These are phyloP conservation scores for Sympetrum striolatum DNA, from an alignment of 2,888 invertebrate species.

Conservation along the genomic window DNA sequence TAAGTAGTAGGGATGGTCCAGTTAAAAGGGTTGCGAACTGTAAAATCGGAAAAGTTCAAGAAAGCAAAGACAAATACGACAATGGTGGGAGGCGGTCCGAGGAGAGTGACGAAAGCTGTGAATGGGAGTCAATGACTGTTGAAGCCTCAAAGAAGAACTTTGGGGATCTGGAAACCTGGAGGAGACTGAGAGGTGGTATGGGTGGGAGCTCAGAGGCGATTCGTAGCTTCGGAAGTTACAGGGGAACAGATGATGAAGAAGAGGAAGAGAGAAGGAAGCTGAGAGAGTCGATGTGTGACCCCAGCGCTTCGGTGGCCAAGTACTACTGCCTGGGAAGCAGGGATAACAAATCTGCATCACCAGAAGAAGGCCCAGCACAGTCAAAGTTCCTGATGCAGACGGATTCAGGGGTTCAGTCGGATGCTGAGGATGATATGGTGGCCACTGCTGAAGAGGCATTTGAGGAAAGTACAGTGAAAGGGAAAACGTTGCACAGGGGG, in stretches of 20 bases:
- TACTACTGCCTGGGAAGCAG: constrained; percentile 47
- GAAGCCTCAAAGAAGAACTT: constrained; percentile 3
- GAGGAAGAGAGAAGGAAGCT: background rate
- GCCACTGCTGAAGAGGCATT: background rate
- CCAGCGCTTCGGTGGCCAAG: constrained; percentile 47
- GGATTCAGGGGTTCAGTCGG: constrained; percentile 20
- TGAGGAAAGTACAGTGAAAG: background rate
- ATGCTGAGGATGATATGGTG: constrained; percentile 1
- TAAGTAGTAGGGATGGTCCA: constrained; percentile 47
- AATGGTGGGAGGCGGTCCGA: constrained; percentile 53
- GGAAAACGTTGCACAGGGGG: background rate
- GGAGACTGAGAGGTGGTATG: background rate
- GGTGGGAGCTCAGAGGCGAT: constrained; percentile 2
- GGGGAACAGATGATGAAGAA: constrained; percentile 13
- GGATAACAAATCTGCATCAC: background rate
- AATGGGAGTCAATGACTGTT: constrained; percentile 24
- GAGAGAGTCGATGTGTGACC: constrained; percentile 47
- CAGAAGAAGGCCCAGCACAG: background rate
- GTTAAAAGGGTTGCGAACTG: constrained; percentile 30
- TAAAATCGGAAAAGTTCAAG: constrained; percentile 46
- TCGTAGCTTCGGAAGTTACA: constrained; percentile 1
- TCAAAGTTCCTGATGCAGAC: background rate
- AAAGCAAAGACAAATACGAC: constrained; percentile 49
- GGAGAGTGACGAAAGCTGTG: constrained; percentile 52
- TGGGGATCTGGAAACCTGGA: background rate